Percentiles rank a stretch among this genome's conserved stretches.
These are phyloP conservation scores for Guaruba guarouba DNA, from an alignment of 2,113 vertebrate genomes.

Conservation along the genomic window DNA sequence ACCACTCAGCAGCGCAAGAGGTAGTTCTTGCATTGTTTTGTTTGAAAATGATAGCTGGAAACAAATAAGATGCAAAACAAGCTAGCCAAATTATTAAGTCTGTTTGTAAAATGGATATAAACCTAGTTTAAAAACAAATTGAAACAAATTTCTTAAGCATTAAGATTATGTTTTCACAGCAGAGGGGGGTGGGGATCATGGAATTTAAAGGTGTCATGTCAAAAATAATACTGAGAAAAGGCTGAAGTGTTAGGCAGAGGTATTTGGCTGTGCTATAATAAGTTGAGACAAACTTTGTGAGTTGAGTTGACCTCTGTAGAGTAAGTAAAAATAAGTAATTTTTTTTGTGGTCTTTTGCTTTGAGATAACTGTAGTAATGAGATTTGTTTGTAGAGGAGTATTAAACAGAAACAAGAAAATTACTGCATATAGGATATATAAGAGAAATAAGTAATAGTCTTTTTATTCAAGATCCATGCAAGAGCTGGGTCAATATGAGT, in stretches of 20 bases:
- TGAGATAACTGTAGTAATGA: not conserved
- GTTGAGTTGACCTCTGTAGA: not conserved
- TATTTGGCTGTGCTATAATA: not conserved
- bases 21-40: conserved; percentile 65
- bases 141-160: not conserved
- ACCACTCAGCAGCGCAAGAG: conserved; percentile 95
- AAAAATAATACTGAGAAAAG: not conserved
- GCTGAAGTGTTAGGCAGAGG: not conserved
- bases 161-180: not conserved
- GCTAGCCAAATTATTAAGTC: not conserved
- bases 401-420: not conserved
- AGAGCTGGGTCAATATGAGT: not conserved
- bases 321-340: not conserved
- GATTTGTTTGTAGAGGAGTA: not conserved
- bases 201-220: not conserved
- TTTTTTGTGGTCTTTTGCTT: not conserved
- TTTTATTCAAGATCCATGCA: not conserved
- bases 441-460: not conserved
- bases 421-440: not conserved
- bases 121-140: not conserved
- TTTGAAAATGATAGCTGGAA: not conserved
- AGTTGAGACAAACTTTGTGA: not conserved
- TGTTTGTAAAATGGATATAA: not conserved
- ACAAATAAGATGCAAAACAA: not conserved
- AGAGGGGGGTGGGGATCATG: accelerated